These are phyloP conservation scores for Cylas formicarius DNA, from an alignment of 1,140 invertebrate genomes.

Conservation along the genomic window DNA sequence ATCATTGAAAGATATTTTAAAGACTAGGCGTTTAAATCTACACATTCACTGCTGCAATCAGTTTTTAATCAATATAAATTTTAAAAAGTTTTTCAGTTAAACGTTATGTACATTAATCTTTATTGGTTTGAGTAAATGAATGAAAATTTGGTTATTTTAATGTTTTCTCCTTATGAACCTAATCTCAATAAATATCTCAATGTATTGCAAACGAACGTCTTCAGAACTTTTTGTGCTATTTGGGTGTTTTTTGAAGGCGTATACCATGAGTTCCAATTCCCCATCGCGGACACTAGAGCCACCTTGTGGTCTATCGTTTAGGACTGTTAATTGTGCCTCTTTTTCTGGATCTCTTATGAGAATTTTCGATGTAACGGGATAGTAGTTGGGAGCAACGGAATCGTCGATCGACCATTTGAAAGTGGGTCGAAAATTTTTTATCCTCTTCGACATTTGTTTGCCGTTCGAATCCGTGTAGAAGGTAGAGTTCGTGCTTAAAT, in stretches of 20 bases:
- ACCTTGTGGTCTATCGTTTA: slow-evolving; percentile 83
- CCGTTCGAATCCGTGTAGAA: slow-evolving; percentile 96
- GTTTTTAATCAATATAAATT: slow-evolving; percentile 74
- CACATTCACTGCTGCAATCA: slow-evolving; percentile 79
- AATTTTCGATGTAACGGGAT: slow-evolving; percentile 85
- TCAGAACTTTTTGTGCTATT: no score
- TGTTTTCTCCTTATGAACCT: no score
- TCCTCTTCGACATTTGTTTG: slow-evolving; percentile 72
- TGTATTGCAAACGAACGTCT: no score
- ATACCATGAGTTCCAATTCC: slow-evolving; percentile 71
- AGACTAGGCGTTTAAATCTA: slow-evolving; percentile 58
- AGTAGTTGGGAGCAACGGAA: slow-evolving; percentile 79
- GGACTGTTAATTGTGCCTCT: slow-evolving; percentile 51
- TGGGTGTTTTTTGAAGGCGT: no score
- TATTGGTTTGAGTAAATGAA: no score
- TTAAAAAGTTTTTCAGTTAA: slow-evolving; percentile 53
- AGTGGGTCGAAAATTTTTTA: slow-evolving; percentile 63
- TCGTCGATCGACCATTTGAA: slow-evolving; percentile 63
- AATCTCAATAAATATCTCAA: no score
- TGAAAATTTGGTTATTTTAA: no score
- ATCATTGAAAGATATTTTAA: slow-evolving; percentile 81
- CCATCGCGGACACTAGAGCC: slow-evolving; percentile 69
- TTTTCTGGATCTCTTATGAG: slow-evolving; percentile 51
- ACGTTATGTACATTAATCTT: slow-evolving; percentile 65
- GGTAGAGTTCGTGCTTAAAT: slow-evolving; percentile 53